A percentile compares a stretch with the other conserved stretches of the same genome.
Evolutionary conservation across 1,140 invertebrate genomes (phyloP).

Genomic region (Hyposmocoma kahamanoa): DNA sequence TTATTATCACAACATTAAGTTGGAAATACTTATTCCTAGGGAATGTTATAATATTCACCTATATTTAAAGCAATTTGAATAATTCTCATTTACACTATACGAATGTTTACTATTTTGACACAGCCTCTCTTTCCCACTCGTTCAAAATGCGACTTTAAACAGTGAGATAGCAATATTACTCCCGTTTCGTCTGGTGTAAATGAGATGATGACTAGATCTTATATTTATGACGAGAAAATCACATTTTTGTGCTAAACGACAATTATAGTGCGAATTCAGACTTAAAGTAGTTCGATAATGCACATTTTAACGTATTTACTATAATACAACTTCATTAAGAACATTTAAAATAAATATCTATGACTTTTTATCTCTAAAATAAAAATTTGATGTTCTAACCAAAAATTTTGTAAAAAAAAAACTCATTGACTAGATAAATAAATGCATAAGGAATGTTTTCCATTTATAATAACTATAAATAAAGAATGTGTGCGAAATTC

Average conservation of each 20-base stretch:
- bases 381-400: no score
- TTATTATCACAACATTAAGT: background rate
- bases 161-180: background rate
- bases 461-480: no score
- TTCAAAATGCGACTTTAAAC: background rate
- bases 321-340: no score
- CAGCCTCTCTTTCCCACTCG: background rate
- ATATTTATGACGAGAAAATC: background rate
- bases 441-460: no score
- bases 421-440: no score
- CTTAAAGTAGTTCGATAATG: background rate
- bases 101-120: no score
- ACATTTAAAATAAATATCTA: no score
- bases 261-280: slow-evolving; percentile 2
- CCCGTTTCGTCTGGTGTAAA: background rate
- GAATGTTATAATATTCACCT: background rate
- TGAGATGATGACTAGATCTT: background rate
- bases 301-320: background rate
- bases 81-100: background rate
- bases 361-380: no score
- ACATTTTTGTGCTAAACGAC: slow-evolving; percentile 3
- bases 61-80: background rate
- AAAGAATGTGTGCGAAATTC: no score
- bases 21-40: background rate
- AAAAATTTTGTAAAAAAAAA: no score